A percentile compares a stretch with the other conserved stretches of the same genome.
Evolutionary conservation across 2,797 vertebrate species (phyloP).

Genomic region (Propithecus deckenii): DNA sequence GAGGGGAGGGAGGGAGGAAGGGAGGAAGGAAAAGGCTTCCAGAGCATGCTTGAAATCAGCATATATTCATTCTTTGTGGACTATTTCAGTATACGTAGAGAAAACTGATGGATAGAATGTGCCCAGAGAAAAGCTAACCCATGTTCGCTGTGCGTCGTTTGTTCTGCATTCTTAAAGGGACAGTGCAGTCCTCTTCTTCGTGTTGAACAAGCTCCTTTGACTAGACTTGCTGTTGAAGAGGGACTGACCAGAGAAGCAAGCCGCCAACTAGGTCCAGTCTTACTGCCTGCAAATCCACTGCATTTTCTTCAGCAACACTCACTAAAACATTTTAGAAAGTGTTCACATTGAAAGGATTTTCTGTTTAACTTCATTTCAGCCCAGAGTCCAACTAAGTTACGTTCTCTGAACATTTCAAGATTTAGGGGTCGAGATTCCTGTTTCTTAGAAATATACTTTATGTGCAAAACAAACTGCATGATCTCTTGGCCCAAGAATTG

Average conservation of each 20-base stretch:
- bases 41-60: neutral
- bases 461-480: neutral
- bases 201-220: neutral
- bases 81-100: neutral
- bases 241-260: neutral
- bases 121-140: neutral
- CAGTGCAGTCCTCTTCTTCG: too few relatives aligned
- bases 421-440: neutral
- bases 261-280: neutral
- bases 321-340: neutral
- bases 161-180: neutral
- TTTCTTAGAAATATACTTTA: slow-evolving; percentile 42
- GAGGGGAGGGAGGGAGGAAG: neutral
- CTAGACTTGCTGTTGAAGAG: neutral
- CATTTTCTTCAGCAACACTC: neutral
- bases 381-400: slow-evolving; percentile 34
- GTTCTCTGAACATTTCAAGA: slow-evolving; percentile 14
- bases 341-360: neutral
- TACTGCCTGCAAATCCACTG: neutral
- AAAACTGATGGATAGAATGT: neutral
- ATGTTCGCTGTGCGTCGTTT: neutral
- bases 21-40: neutral
- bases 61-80: neutral
- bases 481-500: neutral
- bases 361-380: neutral